Evolutionary conservation across 2,888 invertebrate genomes (phyloP).

Genomic region (Teinopalpus imperialis): DNA sequence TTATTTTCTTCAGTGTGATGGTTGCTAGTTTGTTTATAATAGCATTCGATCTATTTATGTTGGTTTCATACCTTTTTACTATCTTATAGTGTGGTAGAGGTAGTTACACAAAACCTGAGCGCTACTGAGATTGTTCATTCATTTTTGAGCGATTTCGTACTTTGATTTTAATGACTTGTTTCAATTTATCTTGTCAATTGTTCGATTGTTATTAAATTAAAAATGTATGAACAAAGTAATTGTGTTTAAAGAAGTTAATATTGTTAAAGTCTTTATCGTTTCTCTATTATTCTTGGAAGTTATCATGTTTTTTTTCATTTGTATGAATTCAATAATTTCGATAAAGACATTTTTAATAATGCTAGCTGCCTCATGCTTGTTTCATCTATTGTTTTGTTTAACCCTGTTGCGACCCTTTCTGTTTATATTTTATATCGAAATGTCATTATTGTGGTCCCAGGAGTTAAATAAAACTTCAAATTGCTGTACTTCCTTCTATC

Average conservation of each 20-base stretch:
- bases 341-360: conserved; percentile 54
- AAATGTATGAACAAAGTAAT: conserved; percentile 60
- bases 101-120: conserved; percentile 60
- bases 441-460: conserved; percentile 58
- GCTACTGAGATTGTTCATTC: conserved; percentile 75
- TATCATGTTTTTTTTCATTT: too few relatives aligned
- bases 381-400: conserved; percentile 72
- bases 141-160: too few relatives aligned
- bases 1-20: conserved; percentile 21
- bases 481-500: conserved; percentile 68
- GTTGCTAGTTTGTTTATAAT: conserved; percentile 14
- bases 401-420: conserved; percentile 63
- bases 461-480: conserved; percentile 76
- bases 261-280: conserved; percentile 54
- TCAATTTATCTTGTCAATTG: too few relatives aligned
- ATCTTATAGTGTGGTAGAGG: conserved; percentile 44
- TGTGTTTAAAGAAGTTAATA: conserved; percentile 63
- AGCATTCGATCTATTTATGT: conserved; percentile 28
- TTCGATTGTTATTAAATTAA: conserved; percentile 40
- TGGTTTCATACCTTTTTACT: conserved; percentile 32
- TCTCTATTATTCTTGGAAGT: too few relatives aligned
- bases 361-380: conserved; percentile 64
- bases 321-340: too few relatives aligned
- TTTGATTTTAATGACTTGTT: too few relatives aligned
- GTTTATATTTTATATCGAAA: conserved; percentile 32